A percentile compares a stretch with the other conserved stretches of the same genome.
Conservation (phyloP, 2,113 vertebrate species). For the Elanoides forficatus region DNA sequence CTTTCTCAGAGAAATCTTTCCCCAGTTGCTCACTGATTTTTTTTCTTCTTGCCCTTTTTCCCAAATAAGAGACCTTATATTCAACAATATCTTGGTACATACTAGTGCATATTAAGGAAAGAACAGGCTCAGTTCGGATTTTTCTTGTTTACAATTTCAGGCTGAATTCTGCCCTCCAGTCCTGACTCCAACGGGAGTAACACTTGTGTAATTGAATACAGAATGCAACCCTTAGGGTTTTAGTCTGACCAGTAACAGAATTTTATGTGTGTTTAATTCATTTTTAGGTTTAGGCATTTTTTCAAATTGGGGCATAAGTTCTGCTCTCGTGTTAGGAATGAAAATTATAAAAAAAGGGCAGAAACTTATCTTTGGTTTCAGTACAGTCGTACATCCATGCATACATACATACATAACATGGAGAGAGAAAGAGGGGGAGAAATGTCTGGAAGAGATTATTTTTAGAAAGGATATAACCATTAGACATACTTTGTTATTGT, state of each 20-base stretch:
- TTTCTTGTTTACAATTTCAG: slow-evolving; percentile 62
- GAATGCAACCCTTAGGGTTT: slow-evolving; percentile 53
- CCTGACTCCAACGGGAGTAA: slow-evolving; percentile 35
- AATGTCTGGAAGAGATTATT: slow-evolving; percentile 28
- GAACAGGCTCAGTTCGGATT: slow-evolving; percentile 14
- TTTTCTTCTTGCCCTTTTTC: neutral
- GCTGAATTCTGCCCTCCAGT: slow-evolving; percentile 62
- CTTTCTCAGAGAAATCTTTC: neutral
- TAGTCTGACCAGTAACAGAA: slow-evolving; percentile 33
- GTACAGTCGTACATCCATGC: neutral
- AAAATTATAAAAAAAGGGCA: neutral
- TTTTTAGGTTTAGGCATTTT: slow-evolving; percentile 39
- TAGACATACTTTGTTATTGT: slow-evolving; percentile 11
- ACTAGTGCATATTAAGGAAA: slow-evolving; percentile 21
- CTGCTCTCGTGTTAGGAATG: slow-evolving; percentile 7
- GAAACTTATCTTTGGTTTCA: slow-evolving; percentile 20
- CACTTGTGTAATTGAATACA: slow-evolving; percentile 61
- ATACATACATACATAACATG: neutral
- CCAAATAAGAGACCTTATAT: slow-evolving; percentile 6
- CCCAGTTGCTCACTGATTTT: neutral
- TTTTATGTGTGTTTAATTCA: slow-evolving; percentile 57
- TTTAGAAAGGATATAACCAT: slow-evolving; percentile 18
- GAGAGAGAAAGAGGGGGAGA: neutral
- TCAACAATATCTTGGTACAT: neutral
- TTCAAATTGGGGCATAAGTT: slow-evolving; percentile 36